Evolutionary conservation across 37 sponge, comb jelly and placozoan species (phyloP), one percentile per base, ranked within the genome.

Genomic region (Hormiphora californensis): DNA sequence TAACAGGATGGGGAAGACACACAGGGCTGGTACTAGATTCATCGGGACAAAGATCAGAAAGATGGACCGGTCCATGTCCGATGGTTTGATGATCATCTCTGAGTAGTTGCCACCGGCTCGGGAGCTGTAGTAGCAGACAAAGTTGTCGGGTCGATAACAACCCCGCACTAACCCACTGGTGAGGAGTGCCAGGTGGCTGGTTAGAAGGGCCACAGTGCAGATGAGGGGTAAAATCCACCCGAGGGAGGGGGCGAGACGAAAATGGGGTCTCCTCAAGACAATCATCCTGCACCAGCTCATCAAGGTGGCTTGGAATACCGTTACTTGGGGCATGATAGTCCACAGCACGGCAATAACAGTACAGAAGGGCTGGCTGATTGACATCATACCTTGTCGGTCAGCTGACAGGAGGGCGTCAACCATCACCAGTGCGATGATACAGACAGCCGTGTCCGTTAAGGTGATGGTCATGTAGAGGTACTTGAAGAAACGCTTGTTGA

Each of bases 301-400:
- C 81, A 73, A 43, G 2, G 46, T 46, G 3, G 43, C 35, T 46
- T 43, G 81, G 81, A 73, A 73, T 1, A 73, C 38, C 23, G 81
- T 73, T 46, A 73, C 43, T 46, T 73, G 81, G 81, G 81, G 81
- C 9, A 73, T 33, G n/a, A n/a, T n/a, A 28, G 39, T 19, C 61
- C 61, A 57, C n/a, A 41, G 23, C 17, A 73, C 23, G 1, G 81
- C 43, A 43, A 43, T 43, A 27, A 41, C 46, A 17, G 30, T 33
- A 40, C 81, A 73, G 30, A 73, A 46, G 25, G 28, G 28, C 17
- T 0, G 0, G 25, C 2, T 19, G 28, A 19, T 11, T 3, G 28
- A 21, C 81, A 73, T 43, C 2, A 73, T 0, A 7, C 81, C 81
- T 28, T 39, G 46, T 19, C 81, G 32, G 46, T 19, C 44, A 23